Evolutionary conservation across 2,888 invertebrate species (phyloP).

Genomic region (Bhutanitis thaidina): DNA sequence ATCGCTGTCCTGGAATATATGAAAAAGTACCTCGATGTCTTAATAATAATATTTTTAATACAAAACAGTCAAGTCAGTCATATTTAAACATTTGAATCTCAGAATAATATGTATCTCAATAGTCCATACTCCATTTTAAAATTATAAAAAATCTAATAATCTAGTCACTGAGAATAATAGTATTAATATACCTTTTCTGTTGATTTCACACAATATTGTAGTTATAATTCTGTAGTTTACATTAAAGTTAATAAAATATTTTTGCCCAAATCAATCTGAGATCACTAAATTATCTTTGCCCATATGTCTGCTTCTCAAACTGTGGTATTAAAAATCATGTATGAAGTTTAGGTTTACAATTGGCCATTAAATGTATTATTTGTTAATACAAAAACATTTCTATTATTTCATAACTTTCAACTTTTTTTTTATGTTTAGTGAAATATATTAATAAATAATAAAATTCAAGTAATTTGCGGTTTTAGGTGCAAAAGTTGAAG

Average conservation of each 20-base stretch:
- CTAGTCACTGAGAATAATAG: conserved; percentile 4
- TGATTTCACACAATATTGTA: neutral
- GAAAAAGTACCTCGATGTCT: too few relatives aligned
- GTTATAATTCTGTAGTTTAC: neutral
- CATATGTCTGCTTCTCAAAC: conserved; percentile 15
- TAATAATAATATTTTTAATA: too few relatives aligned
- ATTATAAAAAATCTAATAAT: conserved; percentile 17
- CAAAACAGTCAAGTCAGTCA: too few relatives aligned
- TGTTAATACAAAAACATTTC: neutral
- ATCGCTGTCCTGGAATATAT: too few relatives aligned
- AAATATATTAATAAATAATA: too few relatives aligned
- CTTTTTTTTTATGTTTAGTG: too few relatives aligned
- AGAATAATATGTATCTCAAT: conserved; percentile 14
- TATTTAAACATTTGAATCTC: conserved; percentile 14
- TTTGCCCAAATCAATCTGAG: conserved; percentile 5
- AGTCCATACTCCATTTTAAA: conserved; percentile 1
- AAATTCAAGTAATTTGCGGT: too few relatives aligned
- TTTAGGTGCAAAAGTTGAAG: too few relatives aligned
- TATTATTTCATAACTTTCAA: too few relatives aligned
- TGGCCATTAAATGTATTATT: conserved; percentile 1
- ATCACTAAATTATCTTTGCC: neutral
- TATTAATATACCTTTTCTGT: neutral
- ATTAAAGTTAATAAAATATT: neutral
- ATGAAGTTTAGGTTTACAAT: neutral
- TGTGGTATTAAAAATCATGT: conserved; percentile 14